Conservation (phyloP, 2,888 invertebrate species). For the Macrosiphum euphorbiae region DNA sequence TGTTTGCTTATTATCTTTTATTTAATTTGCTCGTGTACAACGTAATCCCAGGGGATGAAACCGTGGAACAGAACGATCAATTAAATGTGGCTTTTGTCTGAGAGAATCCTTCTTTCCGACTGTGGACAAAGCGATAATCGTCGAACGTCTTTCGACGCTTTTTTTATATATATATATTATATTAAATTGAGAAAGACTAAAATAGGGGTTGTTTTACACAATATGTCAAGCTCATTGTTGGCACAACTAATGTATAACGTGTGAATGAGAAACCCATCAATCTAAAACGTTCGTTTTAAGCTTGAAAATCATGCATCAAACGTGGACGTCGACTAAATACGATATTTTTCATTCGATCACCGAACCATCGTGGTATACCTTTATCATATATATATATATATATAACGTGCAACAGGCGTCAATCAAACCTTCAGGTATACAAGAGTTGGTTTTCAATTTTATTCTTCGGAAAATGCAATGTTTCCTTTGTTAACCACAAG, state of each 20-base stretch:
- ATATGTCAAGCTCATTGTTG: slow-evolving; percentile 24
- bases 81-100: slow-evolving; percentile 38
- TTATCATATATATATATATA: background rate
- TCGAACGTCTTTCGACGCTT: background rate
- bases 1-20: slow-evolving; percentile 5
- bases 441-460: background rate
- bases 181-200: slow-evolving; percentile 6
- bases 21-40: slow-evolving; percentile 37
- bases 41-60: slow-evolving; percentile 11
- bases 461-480: background rate
- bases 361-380: background rate
- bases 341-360: slow-evolving; percentile 36
- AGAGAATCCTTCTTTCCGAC: background rate
- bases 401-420: background rate
- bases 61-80: slow-evolving; percentile 18
- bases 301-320: slow-evolving; percentile 42
- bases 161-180: background rate
- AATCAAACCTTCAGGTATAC: slow-evolving; percentile 24
- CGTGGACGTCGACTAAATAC: slow-evolving; percentile 1
- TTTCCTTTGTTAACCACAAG: slow-evolving; percentile 4
- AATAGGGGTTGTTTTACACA: slow-evolving; percentile 42
- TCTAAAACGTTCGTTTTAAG: slow-evolving; percentile 40
- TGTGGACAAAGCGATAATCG: slow-evolving; percentile 31
- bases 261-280: slow-evolving; percentile 39
- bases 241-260: slow-evolving; percentile 12